Percentiles rank a stretch among this genome's conserved stretches.
Conservation (phyloP, 2,113 vertebrate species). For the Pao palembangensis region DNA sequence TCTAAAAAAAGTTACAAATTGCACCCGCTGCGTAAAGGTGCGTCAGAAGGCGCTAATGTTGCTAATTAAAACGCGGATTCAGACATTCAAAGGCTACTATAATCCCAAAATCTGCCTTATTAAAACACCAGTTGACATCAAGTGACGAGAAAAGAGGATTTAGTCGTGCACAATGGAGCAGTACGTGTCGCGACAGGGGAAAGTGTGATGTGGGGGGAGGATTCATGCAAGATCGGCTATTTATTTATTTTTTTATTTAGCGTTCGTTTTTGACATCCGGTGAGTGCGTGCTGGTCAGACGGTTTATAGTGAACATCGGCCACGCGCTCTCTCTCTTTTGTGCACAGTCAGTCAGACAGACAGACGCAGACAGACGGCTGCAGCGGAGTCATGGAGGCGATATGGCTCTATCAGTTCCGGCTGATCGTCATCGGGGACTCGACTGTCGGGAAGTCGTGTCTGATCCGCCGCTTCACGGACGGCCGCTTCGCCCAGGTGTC, state of each 20-base stretch:
- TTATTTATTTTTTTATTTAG: neutral
- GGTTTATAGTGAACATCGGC: too few relatives aligned
- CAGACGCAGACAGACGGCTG: neutral
- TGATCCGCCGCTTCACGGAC: constrained; percentile 95
- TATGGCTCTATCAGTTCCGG: constrained; percentile 98
- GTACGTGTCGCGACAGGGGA: neutral
- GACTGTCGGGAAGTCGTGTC: constrained; percentile 94
- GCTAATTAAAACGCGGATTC: too few relatives aligned
- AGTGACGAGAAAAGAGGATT: constrained; percentile 43
- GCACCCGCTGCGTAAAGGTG: too few relatives aligned
- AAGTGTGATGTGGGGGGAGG: too few relatives aligned
- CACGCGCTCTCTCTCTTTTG: neutral
- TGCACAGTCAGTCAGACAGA: neutral
- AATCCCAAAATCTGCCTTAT: constrained; percentile 2
- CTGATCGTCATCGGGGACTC: constrained; percentile 97
- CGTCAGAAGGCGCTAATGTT: too few relatives aligned
- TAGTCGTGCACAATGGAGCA: constrained; percentile 14
- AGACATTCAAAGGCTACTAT: too few relatives aligned
- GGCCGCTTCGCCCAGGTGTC: constrained; percentile 94
- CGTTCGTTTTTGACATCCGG: too few relatives aligned
- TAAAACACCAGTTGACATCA: constrained; percentile 27
- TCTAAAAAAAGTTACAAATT: too few relatives aligned
- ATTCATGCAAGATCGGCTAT: neutral
- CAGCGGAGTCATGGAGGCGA: constrained; percentile 85
- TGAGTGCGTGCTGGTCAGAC: too few relatives aligned